Base-by-base conservation (phyloP, 2,888 invertebrate species). In the Lasioglossum calceatum region DNA sequence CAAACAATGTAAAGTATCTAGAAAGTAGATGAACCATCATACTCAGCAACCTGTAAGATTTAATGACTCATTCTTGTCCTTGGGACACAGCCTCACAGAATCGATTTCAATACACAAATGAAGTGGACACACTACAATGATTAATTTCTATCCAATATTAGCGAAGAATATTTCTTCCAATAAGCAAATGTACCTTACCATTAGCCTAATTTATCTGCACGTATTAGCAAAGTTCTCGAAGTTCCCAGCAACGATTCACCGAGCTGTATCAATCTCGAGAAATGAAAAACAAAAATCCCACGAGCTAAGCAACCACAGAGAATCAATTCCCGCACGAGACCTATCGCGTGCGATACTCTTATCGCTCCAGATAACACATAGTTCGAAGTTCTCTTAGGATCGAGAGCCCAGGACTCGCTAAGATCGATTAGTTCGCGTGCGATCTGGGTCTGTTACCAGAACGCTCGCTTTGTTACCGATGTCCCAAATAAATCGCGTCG, bases 331-430 rank as follows among this genome's bases (percentile, higher is more conserved):
- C 32, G 47, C 23, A 23, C 23, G 16, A 10, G 72, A 39, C 70
- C 27, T 70, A 16, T 75, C 47, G 75, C 78, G 61, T 72, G 81
- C 75, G 42, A 81, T 81, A 76, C 58, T 39, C 36, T 71, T 72
- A 47, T 72, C 58, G 58, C 42, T 75, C 54, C 23, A 36, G 47
- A 23, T 71, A 71, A 61, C 58, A 74, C 47, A 61, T 64, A 64
- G 64, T 36, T 32, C n/a, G n/a, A 44, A 44, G n/a, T 36, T 42
- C 16, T 74, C 32, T 54, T 23, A 39, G 10, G 19, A 75, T 83
- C 81, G n/a, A 64, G 36, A 61, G 23, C 50, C 36, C 36, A 32
- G 16, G 14, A 64, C 32, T 64, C 64, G 32, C 36, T 36, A 64
- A 64, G 19, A 64, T 64, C 64, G 64, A 27, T 64, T 32, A 64